phyloP scores from a whole-genome alignment of 2,888 invertebrate genomes.

The Orchesella flavescens region DNA sequence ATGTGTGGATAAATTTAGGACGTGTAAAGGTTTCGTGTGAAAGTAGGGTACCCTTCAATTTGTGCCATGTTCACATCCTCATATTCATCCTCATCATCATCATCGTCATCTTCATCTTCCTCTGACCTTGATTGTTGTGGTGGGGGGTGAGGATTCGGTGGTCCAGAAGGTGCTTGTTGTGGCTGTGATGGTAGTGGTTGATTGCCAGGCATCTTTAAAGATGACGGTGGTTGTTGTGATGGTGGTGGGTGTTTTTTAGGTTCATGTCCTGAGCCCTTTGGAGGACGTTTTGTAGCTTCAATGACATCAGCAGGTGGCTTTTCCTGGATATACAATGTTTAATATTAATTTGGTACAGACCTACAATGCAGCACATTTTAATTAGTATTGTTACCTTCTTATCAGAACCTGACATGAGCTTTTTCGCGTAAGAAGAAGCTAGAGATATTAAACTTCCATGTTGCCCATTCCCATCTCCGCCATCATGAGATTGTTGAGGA shows the following conservation, averaged over 20 bases:
- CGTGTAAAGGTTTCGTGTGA: neutral
- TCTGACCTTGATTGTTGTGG: slow-evolving; percentile 18
- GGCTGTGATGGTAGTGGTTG: slow-evolving; percentile 20
- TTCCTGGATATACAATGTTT: slow-evolving; percentile 22
- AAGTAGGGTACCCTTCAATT: slow-evolving; percentile 52
- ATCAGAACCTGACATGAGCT: slow-evolving; percentile 45
- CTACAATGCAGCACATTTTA: neutral
- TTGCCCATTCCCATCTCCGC: neutral
- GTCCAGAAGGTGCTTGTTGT: neutral
- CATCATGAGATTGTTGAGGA: slow-evolving; percentile 14
- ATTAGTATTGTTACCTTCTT: slow-evolving; percentile 33
- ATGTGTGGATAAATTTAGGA: neutral
- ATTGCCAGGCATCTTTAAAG: neutral
- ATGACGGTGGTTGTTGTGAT: slow-evolving; percentile 14
- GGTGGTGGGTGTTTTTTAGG: slow-evolving; percentile 3
- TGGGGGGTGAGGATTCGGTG: neutral
- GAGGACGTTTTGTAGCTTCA: slow-evolving; percentile 14
- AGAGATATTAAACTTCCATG: slow-evolving; percentile 41
- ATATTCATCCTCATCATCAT: slow-evolving; percentile 55
- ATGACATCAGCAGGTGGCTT: slow-evolving; percentile 40
- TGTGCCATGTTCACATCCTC: slow-evolving; percentile 53
- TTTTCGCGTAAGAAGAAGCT: slow-evolving; percentile 46
- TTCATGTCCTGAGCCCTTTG: slow-evolving; percentile 34
- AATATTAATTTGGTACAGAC: neutral
- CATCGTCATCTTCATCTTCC: slow-evolving; percentile 55